Conservation (phyloP, 2,113 vertebrate genomes). For the Zosterops pallidus region DNA sequence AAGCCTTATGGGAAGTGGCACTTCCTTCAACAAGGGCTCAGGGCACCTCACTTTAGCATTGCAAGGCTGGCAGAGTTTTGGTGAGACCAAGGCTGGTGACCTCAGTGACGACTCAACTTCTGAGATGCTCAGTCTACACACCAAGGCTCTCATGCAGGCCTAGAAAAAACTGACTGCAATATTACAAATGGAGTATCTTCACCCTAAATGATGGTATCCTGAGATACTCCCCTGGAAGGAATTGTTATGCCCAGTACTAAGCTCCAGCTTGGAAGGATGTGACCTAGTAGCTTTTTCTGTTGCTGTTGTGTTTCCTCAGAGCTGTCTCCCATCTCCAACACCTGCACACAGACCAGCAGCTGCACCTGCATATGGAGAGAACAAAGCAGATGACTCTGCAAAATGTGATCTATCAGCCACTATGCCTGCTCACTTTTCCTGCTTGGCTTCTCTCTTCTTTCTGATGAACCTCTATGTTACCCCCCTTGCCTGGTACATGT, state of each 20-base stretch:
- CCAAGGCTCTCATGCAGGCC: neutral
- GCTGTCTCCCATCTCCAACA: neutral
- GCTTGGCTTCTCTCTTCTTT: neutral
- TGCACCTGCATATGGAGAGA: neutral
- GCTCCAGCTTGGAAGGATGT: neutral
- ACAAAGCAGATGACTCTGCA: accelerated
- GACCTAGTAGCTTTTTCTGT: neutral
- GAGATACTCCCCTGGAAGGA: neutral
- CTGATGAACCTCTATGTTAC: neutral
- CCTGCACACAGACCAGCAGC: neutral
- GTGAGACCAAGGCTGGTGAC: neutral
- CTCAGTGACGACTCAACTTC: neutral
- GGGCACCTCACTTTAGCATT: neutral
- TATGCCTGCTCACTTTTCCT: neutral
- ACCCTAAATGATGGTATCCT: neutral
- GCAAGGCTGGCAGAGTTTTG: neutral
- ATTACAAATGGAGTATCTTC: neutral
- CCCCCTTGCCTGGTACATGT: accelerated
- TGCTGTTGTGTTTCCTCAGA: neutral
- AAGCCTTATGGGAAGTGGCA: neutral
- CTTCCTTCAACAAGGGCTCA: neutral
- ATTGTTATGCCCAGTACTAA: neutral
- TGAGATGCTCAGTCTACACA: neutral
- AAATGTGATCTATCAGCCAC: neutral
- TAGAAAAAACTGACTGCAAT: neutral